These are phyloP conservation scores for Peribatodes rhomboidaria DNA, from an alignment of 2,888 invertebrate genomes.

Conservation along the genomic window DNA sequence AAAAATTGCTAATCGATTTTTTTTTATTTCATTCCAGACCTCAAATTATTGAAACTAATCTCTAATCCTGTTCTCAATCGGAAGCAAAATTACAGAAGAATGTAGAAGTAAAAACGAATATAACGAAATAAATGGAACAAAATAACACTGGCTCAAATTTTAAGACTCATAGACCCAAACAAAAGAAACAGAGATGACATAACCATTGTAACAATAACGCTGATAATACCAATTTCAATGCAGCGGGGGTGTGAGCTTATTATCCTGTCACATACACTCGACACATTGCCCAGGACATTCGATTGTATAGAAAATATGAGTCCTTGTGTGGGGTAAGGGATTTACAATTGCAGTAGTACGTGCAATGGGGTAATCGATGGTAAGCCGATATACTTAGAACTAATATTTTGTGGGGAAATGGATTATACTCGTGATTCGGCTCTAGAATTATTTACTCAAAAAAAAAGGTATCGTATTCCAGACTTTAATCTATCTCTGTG, in stretches of 20 bases:
- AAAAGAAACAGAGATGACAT: conserved; percentile 49
- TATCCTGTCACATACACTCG: conserved; percentile 81
- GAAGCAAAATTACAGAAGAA: background rate
- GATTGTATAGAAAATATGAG: conserved; percentile 44
- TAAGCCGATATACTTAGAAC: conserved; percentile 16
- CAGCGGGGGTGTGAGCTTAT: conserved; percentile 78
- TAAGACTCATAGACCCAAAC: conserved; percentile 31
- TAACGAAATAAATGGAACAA: background rate
- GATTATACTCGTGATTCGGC: background rate
- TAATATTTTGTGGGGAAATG: background rate
- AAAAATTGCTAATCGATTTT: background rate
- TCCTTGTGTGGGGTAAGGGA: conserved; percentile 38
- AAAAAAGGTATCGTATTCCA: too few species aligned
- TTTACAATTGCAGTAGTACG: conserved; percentile 27
- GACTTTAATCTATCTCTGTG: too few species aligned
- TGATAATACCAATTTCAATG: conserved; percentile 70
- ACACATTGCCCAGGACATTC: conserved; percentile 59
- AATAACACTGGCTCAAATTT: conserved; percentile 1
- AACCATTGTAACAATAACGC: conserved; percentile 64
- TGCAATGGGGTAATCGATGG: conserved; percentile 18
- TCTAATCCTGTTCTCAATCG: background rate
- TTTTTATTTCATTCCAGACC: too few species aligned
- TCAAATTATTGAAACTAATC: background rate
- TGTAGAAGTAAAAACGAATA: too few species aligned
- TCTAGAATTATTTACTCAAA: background rate